Conservation (phyloP, 2,113 vertebrate genomes). For the Oncorhynchus mykiss region DNA sequence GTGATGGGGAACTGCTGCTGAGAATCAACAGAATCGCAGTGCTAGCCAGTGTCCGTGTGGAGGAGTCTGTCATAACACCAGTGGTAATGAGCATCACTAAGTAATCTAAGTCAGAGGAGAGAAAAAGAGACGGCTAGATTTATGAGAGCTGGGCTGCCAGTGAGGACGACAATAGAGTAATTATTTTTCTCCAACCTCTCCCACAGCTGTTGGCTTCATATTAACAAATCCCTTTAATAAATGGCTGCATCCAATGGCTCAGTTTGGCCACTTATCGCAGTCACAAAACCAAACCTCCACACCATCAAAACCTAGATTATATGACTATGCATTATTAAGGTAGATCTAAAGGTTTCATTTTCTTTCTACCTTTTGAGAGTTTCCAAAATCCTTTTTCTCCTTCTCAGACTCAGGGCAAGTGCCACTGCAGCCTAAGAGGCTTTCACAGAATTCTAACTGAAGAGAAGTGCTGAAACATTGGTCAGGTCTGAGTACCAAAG, state of each 20-base stretch:
- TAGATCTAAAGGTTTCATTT: too few relatives aligned
- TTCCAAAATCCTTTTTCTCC: too few relatives aligned
- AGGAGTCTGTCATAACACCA: constrained; percentile 60
- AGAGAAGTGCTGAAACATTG: too few relatives aligned
- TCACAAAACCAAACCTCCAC: too few relatives aligned
- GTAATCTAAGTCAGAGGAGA: constrained; percentile 42
- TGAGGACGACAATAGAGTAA: constrained; percentile 33
- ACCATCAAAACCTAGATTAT: too few relatives aligned
- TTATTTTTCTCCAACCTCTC: constrained; percentile 22
- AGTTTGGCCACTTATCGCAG: not conserved
- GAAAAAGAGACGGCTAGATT: constrained; percentile 31
- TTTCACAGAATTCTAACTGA: too few relatives aligned
- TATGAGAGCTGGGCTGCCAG: constrained; percentile 28
- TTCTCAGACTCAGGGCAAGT: too few relatives aligned
- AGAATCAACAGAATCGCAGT: constrained; percentile 51
- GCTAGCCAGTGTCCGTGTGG: constrained; percentile 24
- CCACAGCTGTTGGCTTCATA: constrained; percentile 11
- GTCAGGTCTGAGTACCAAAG: too few relatives aligned
- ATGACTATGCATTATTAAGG: too few relatives aligned
- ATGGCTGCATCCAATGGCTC: constrained; percentile 30
- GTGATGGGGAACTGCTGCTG: constrained; percentile 15
- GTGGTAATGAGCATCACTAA: constrained; percentile 58
- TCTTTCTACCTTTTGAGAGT: too few relatives aligned
- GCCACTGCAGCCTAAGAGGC: too few relatives aligned
- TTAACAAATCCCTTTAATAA: not conserved